Base-by-base conservation (phyloP, 2,113 vertebrate genomes). In the Heterotis niloticus region DNA sequence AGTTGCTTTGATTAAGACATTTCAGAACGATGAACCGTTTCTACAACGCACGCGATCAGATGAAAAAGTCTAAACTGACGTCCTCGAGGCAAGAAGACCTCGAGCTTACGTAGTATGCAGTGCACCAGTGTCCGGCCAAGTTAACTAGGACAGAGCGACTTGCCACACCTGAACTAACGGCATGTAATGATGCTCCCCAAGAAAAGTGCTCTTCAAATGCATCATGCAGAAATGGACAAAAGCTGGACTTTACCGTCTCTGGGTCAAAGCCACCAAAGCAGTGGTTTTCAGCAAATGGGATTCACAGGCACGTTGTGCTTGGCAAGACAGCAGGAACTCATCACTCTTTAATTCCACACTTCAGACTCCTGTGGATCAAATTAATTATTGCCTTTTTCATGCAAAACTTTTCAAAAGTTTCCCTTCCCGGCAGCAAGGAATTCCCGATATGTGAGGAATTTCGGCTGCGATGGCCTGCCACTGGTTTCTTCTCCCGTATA, bases 371-470 rank as follows among this genome's bases (percentile, higher is more conserved):
- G 52, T 57, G 54, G 71, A 17, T 74, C 26, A 51, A 26, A 16
- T 26, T 23, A 59, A 11, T 44, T 34, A 62, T 62, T 75, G 24
- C 23, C 62, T 59, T 54, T 26, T 24, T 10, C n/a, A 56, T 13
- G 23, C 18, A 56, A 76, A 62, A 65, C 65, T 65, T 51, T n/a
- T n/a, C n/a, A n/a, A n/a, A 14, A 69, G 66, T 78, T 68, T 59
- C 76, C 54, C 26, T 59, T 68, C 52, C 65, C 24, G 24, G 67
- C 77, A 23, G 52, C 59, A 70, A 70, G 52, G 67, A 78, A 71
- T 51, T 29, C 18, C 67, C 67, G 26, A 34, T 44, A 78, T 71
- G 67, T 34, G 5, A 78, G 70, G 78, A 65, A 74, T 79, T 74
- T 79, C 24, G 59, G 60, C 70, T 34, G 70, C n/a, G n/a, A 64